phyloP scores from a whole-genome alignment of 2,113 vertebrate species.

The Amphilophus citrinellus region DNA sequence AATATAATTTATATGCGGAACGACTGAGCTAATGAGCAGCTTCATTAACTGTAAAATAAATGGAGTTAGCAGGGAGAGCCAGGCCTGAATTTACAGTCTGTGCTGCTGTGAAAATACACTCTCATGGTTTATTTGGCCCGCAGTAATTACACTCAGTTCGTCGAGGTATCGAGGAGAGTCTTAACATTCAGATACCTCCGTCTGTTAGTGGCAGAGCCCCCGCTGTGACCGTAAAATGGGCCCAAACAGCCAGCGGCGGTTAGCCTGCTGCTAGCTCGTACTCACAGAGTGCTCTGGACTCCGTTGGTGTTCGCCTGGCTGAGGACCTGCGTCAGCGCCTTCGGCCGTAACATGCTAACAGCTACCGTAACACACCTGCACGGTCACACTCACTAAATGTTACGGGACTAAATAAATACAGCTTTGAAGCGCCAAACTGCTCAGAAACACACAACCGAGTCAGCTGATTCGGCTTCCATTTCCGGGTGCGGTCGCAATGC shows the following conservation, averaged over 20 bases:
- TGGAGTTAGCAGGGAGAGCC: rapidly evolving
- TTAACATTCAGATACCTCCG: neutral
- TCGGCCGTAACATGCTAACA: slow-evolving; percentile 88
- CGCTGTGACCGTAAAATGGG: neutral
- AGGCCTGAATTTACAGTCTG: neutral
- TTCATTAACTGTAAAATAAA: neutral
- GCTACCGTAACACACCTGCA: rapidly evolving
- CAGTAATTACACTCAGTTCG: too few relatives aligned
- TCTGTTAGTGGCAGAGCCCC: neutral
- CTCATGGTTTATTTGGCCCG: rapidly evolving
- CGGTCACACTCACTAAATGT: neutral
- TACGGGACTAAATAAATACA: neutral
- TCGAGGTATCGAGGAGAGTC: too few relatives aligned
- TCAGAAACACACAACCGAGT: slow-evolving; percentile 8
- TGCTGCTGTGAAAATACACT: rapidly evolving
- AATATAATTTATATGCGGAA: too few relatives aligned
- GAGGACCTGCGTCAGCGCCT: slow-evolving; percentile 95
- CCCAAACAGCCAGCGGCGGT: neutral
- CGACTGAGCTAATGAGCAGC: rapidly evolving
- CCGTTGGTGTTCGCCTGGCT: slow-evolving; percentile 98
- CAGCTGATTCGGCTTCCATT: slow-evolving; percentile 54
- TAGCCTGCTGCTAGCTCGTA: neutral
- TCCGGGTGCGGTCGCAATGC: slow-evolving; percentile 18
- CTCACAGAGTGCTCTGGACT: slow-evolving; percentile 79
- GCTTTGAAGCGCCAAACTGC: neutral